Conservation (phyloP, 1,140 invertebrate species). For the Heliconius nattereri region DNA sequence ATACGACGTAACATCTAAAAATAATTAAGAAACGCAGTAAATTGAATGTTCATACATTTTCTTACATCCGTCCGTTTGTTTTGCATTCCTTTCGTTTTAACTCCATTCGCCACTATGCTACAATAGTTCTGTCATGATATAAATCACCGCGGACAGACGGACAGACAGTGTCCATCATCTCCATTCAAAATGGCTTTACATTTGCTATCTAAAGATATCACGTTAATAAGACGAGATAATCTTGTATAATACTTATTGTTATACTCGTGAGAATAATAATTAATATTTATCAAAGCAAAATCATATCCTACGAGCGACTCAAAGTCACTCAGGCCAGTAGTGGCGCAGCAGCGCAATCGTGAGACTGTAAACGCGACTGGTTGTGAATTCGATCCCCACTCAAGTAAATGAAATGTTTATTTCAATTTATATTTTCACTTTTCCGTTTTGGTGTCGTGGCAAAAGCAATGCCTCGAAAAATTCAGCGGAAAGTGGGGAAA, state of each 20-base stretch:
- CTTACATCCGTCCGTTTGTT: neutral
- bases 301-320: neutral
- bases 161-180: slow-evolving; percentile 50
- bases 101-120: neutral
- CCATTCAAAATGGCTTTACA: slow-evolving; percentile 23
- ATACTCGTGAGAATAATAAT: slow-evolving; percentile 18
- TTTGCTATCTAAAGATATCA: slow-evolving; percentile 13
- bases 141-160: slow-evolving; percentile 38
- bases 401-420: no score
- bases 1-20: no score
- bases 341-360: no score
- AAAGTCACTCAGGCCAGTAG: no score
- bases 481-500: no score
- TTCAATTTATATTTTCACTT: no score
- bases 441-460: no score
- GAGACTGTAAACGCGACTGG: no score
- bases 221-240: slow-evolving; percentile 9
- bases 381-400: no score
- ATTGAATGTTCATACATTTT: neutral
- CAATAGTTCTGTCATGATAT: slow-evolving; percentile 19
- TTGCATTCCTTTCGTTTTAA: neutral
- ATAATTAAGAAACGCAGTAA: no score
- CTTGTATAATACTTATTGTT: neutral
- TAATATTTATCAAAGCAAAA: neutral
- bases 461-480: no score